Conservation (phyloP, 2,888 invertebrate genomes). For the Volucella inflata region DNA sequence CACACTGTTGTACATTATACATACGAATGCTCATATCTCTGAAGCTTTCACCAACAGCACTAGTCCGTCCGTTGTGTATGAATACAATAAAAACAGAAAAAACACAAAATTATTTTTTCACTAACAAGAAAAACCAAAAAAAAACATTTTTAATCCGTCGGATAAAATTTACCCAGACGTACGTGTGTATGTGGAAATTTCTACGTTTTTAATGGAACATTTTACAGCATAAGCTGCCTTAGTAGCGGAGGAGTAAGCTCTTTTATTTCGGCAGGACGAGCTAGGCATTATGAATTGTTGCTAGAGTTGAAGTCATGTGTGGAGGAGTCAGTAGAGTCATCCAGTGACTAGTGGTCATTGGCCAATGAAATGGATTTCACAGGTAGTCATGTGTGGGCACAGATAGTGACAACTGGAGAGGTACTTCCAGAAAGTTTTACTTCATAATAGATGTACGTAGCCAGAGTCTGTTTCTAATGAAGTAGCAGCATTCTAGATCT, state of each 20-base stretch:
- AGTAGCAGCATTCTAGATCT: slow-evolving; percentile 12
- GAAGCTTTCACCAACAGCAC: slow-evolving; percentile 25
- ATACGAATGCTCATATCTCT: background rate
- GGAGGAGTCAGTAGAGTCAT: slow-evolving; percentile 11
- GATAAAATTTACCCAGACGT: slow-evolving; percentile 46
- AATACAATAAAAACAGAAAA: slow-evolving; percentile 59
- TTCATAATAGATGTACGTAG: background rate
- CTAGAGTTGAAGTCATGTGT: background rate
- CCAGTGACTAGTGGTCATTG: slow-evolving; percentile 1
- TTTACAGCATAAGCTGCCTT: slow-evolving; percentile 65
- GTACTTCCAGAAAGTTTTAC: slow-evolving; percentile 9
- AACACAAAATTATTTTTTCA: slow-evolving; percentile 48
- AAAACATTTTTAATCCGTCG: slow-evolving; percentile 65
- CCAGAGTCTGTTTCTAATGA: slow-evolving; percentile 20
- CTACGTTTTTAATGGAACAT: slow-evolving; percentile 59
- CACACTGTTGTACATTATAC: background rate
- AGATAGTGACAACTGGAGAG: slow-evolving; percentile 53
- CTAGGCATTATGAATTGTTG: slow-evolving; percentile 28
- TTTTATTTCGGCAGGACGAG: slow-evolving; percentile 18
- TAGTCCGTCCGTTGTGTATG: background rate
- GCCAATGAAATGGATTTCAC: slow-evolving; percentile 14
- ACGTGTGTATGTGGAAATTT: slow-evolving; percentile 3
- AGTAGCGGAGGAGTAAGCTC: slow-evolving; percentile 53
- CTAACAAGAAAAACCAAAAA: slow-evolving; percentile 28
- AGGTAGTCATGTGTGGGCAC: slow-evolving; percentile 59